A percentile compares a stretch with the other conserved stretches of the same genome.
These are phyloP conservation scores for Hemicordylus capensis DNA, from an alignment of 2,113 vertebrate species.

Conservation along the genomic window DNA sequence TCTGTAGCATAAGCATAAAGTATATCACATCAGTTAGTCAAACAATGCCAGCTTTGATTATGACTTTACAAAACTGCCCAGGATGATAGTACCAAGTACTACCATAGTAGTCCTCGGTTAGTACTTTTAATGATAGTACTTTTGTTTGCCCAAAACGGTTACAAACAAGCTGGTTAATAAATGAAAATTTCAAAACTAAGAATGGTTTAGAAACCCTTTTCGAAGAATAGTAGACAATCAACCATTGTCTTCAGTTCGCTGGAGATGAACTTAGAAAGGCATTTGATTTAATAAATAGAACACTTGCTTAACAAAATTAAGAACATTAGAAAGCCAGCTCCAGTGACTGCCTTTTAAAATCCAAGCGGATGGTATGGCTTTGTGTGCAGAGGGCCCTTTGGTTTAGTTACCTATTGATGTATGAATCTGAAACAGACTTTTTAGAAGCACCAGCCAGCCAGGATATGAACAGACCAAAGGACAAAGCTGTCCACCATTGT, in stretches of 20 bases:
- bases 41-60: conserved; percentile 27
- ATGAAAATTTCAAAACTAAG: conserved; percentile 60
- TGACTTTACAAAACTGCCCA: conserved; percentile 34
- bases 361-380: conserved; percentile 38
- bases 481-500: conserved; percentile 38
- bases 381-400: conserved; percentile 15
- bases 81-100: conserved; percentile 4
- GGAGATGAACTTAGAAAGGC: conserved; percentile 24
- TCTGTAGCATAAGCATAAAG: not conserved
- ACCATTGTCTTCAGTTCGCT: conserved; percentile 4
- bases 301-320: conserved; percentile 21
- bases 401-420: conserved; percentile 12
- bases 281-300: conserved; percentile 25
- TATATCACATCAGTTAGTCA: not conserved
- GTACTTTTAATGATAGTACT: conserved; percentile 31
- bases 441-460: conserved; percentile 39
- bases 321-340: conserved; percentile 9
- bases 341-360: conserved; percentile 43
- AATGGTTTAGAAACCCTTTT: conserved; percentile 61
- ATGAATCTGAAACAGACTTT: conserved; percentile 42
- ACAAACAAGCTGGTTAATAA: conserved; percentile 50
- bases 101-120: too few relatives aligned
- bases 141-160: conserved; percentile 45
- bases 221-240: conserved; percentile 37
- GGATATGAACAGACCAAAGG: conserved; percentile 59